Evolutionary conservation across 2,888 invertebrate species (phyloP).

Genomic region (Apotomis turbidana): DNA sequence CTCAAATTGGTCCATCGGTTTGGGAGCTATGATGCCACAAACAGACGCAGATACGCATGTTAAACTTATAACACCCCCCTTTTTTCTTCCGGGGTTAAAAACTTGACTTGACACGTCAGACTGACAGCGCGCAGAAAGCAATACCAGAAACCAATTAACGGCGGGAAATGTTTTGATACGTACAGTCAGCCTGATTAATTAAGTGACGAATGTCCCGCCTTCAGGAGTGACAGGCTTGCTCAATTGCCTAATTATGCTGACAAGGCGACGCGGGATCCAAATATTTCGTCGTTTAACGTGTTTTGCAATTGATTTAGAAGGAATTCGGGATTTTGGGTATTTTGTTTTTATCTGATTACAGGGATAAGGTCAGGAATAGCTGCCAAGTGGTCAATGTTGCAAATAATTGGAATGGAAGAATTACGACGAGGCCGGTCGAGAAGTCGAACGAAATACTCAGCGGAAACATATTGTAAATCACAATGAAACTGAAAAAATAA

Average conservation of each 20-base stretch:
- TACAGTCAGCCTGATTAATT: conserved; percentile 22
- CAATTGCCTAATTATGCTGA: conserved; percentile 28
- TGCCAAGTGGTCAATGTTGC: no score
- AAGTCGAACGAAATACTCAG: no score
- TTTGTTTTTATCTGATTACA: not conserved
- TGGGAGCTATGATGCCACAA: no score
- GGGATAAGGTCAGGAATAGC: not conserved
- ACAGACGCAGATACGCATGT: no score
- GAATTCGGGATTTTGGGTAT: not conserved
- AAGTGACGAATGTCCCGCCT: conserved; percentile 8
- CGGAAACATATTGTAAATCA: no score
- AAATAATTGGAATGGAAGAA: no score
- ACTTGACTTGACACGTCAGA: not conserved
- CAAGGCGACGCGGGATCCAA: not conserved
- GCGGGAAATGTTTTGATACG: conserved; percentile 18
- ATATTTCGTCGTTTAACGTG: conserved; percentile 1
- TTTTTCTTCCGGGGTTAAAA: no score
- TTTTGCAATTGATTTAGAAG: not conserved
- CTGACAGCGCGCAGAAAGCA: not conserved
- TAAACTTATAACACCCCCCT: no score
- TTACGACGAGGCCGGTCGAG: no score
- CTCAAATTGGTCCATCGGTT: no score
- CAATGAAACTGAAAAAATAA: no score
- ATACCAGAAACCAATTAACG: conserved; percentile 21
- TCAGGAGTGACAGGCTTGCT: conserved; percentile 10